Base-by-base conservation (phyloP, 2,888 invertebrate genomes). In the Griposia aprilina region DNA sequence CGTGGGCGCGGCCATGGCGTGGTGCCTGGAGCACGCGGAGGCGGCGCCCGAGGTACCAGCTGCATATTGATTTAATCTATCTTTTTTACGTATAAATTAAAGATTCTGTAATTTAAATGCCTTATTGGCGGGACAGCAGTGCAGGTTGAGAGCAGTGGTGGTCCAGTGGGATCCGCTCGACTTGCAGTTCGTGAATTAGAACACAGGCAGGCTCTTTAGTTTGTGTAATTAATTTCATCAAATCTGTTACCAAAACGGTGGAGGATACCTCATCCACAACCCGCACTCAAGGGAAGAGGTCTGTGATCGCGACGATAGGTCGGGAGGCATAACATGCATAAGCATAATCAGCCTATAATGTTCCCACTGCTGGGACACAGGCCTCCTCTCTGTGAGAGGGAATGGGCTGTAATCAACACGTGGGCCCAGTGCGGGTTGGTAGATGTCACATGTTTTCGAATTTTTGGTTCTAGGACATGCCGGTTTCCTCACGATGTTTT, bases 21-120 rank as follows among this genome's bases (percentile, higher is more conserved):
- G 99, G 97, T 99, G 99, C 95, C 98, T 99, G 83, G 99, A 99
- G 93, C 99, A 99, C 95, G 99, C 99, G 41, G 99, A 99, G 94
- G 99, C 99, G 50, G 99, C 99, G 4, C 99, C 98, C 92, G 99
- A 99, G 97, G 78, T 78, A 69, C 1, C 17, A 2, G 0, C n/a
- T 7, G 11, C 68, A 17, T 8, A 8, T 23, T 68, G 6, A 0
- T 30, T 59, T 26, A 15, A 15, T 15, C 15, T 59, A 0, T 26
- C 26, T n/a, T 23, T n/a, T 23, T 11, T 55, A 5, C 30, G 30
- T 36, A 36, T 36, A 36, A 36, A 36, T 36, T 36, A 36, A 36
- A 36, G 30, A 2, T 36, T 36, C 30, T 36, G 30, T 36, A 36
- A 36, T 36, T 36, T 36, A 36, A 36, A 36, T 36, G 30, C 5